Conservation (phyloP, 2,888 invertebrate genomes). For the Pyrrhia umbra region DNA sequence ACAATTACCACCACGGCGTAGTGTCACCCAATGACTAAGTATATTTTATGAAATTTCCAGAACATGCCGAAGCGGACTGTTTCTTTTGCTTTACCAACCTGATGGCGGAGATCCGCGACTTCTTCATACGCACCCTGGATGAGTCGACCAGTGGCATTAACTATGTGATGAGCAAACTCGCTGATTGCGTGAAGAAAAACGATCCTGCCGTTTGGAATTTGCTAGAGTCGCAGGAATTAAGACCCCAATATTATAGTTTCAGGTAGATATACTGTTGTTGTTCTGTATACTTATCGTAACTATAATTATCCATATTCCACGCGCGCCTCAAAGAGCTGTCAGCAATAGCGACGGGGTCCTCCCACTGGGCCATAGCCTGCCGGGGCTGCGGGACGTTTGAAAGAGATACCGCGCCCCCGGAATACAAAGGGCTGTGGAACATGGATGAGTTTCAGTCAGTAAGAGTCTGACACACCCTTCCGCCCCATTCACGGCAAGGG, state of each 20-base stretch:
- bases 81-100: conserved; percentile 99
- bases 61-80: conserved; percentile 98
- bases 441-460: no score
- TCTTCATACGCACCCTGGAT: conserved; percentile 98
- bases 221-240: conserved; percentile 95
- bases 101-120: conserved; percentile 99
- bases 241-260: conserved; percentile 99
- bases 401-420: no score
- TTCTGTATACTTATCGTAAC: background rate
- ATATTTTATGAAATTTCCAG: conserved; percentile 81
- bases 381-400: no score
- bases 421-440: no score
- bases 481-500: no score
- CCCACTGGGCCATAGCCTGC: no score
- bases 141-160: conserved; percentile 97
- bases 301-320: background rate
- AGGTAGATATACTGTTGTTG: conserved; percentile 89
- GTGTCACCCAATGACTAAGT: background rate
- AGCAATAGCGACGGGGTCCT: no score
- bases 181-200: conserved; percentile 93
- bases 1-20: no score
- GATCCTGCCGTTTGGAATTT: conserved; percentile 94
- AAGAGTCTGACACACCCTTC: no score
- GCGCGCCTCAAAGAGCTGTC: no score
- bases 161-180: conserved; percentile 96